phyloP scores from a whole-genome alignment of 1,140 invertebrate genomes.

The Drosophila murphyi region DNA sequence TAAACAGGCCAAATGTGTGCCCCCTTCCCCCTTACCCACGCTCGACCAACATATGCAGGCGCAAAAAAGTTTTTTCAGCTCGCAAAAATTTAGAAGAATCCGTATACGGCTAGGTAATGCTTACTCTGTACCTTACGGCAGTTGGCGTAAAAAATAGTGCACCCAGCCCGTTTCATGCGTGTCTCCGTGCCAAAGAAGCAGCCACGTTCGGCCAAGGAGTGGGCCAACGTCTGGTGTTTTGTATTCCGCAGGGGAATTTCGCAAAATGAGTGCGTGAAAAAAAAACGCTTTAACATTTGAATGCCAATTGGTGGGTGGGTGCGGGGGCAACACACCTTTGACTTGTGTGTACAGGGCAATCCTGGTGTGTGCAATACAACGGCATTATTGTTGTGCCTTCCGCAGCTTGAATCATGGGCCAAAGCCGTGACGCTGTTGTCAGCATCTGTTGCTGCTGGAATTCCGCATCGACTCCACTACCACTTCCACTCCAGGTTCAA shows the following conservation, averaged over 20 bases:
- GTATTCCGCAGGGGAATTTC: slow-evolving; percentile 58
- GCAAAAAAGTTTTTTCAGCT: slow-evolving; percentile 32
- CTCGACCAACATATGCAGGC: not conserved
- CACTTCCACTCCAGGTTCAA: not conserved
- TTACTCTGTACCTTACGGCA: slow-evolving; percentile 1
- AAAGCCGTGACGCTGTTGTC: slow-evolving; percentile 61
- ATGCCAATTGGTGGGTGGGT: slow-evolving; percentile 65
- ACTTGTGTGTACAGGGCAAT: slow-evolving; percentile 2
- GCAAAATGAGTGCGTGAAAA: slow-evolving; percentile 56
- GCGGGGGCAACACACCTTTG: slow-evolving; percentile 1
- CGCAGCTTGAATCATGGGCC: slow-evolving; percentile 52
- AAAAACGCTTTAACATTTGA: slow-evolving; percentile 76
- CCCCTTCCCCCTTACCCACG: not conserved
- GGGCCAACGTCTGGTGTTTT: slow-evolving; percentile 57
- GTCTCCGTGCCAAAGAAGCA: not conserved
- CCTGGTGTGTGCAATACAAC: slow-evolving; percentile 40
- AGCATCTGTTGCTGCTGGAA: slow-evolving; percentile 62
- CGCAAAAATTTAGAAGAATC: slow-evolving; percentile 35
- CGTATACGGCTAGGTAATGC: slow-evolving; percentile 1
- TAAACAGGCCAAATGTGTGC: slow-evolving; percentile 60
- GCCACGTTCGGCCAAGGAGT: not conserved
- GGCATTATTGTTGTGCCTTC: slow-evolving; percentile 44
- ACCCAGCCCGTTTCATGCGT: slow-evolving; percentile 12
- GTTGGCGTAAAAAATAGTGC: slow-evolving; percentile 56
- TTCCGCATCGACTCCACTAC: not conserved